phyloP scores from a whole-genome alignment of 2,113 vertebrate genomes.

The Lophotis ruficrista region DNA sequence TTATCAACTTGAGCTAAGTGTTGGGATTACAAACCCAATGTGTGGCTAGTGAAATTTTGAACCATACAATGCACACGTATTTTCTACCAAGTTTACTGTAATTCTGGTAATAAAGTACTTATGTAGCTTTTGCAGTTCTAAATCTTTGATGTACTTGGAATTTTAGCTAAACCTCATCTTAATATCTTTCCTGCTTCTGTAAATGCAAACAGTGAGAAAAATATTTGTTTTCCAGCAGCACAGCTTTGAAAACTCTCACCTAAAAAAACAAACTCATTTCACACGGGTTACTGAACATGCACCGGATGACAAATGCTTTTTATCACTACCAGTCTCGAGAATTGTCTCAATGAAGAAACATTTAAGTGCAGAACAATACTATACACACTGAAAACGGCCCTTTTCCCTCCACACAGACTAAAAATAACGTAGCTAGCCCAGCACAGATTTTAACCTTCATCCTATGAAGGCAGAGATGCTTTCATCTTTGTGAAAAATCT shows the following conservation, averaged over 20 bases:
- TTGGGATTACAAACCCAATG: not conserved
- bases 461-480: not conserved
- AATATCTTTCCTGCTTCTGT: not conserved
- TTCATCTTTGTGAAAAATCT: not conserved
- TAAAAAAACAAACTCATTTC: not conserved
- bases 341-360: not conserved
- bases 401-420: not conserved
- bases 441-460: not conserved
- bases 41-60: not conserved
- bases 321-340: not conserved
- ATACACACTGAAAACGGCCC: not conserved
- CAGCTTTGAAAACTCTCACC: not conserved
- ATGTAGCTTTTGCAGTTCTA: not conserved
- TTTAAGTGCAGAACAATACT: not conserved
- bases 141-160: not conserved
- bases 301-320: not conserved
- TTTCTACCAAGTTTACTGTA: not conserved
- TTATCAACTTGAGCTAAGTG: not conserved
- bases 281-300: not conserved
- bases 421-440: not conserved
- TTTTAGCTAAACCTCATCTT: not conserved
- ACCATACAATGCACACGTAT: rapidly evolving
- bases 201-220: not conserved
- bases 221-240: not conserved
- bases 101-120: not conserved